These are phyloP conservation scores for Drosophila aff. DNA, from an alignment of 1,140 invertebrate species.

Conservation along the genomic window DNA sequence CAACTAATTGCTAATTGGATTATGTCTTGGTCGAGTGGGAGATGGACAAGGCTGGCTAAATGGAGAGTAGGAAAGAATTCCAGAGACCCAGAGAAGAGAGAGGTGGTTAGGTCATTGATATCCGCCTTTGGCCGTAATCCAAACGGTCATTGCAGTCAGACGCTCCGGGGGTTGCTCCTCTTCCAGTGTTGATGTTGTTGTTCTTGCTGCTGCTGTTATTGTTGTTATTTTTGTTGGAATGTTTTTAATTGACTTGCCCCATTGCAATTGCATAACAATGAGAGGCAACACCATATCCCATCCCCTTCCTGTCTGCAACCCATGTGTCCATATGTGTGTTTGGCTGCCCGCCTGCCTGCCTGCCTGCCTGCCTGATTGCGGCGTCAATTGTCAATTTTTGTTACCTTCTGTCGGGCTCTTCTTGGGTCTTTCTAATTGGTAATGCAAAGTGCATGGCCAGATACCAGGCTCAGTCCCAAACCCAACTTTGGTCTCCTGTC, in stretches of 20 bases:
- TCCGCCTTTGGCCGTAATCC: slow-evolving; percentile 74
- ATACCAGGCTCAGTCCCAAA: slow-evolving; percentile 1
- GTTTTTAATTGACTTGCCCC: slow-evolving; percentile 77
- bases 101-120: slow-evolving; percentile 76
- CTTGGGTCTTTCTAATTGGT: slow-evolving; percentile 64
- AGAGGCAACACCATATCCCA: slow-evolving; percentile 33
- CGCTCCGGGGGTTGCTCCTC: slow-evolving; percentile 27
- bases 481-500: slow-evolving; percentile 23
- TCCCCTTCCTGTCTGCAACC: slow-evolving; percentile 8
- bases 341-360: slow-evolving; percentile 21
- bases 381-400: slow-evolving; percentile 73
- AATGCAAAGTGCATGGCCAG: slow-evolving; percentile 74
- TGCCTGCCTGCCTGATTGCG: slow-evolving; percentile 60
- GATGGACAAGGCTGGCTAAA: neutral
- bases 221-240: slow-evolving; percentile 29
- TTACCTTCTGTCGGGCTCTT: slow-evolving; percentile 40
- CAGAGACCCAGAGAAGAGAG: slow-evolving; percentile 3
- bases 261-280: slow-evolving; percentile 80
- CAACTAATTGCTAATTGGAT: slow-evolving; percentile 83
- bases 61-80: slow-evolving; percentile 16
- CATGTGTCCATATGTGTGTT: neutral
- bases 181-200: slow-evolving; percentile 4
- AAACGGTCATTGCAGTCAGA: slow-evolving; percentile 38
- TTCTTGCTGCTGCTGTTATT: slow-evolving; percentile 3
- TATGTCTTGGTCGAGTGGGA: slow-evolving; percentile 67